Conservation (phyloP, 2,113 vertebrate genomes). For the Phocoena phocoena region DNA sequence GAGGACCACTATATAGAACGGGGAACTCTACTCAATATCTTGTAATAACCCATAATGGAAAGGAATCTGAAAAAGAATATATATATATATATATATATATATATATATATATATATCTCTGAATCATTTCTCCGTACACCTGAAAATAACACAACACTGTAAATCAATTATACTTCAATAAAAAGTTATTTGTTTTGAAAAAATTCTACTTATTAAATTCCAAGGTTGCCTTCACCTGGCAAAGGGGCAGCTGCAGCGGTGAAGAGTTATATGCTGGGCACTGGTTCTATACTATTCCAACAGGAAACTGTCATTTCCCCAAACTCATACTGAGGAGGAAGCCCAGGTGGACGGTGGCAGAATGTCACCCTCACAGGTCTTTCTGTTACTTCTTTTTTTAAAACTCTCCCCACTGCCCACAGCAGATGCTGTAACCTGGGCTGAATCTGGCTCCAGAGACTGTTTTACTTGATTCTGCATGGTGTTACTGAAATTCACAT, state of each 20-base stretch:
- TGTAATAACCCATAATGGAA: background rate
- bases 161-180: background rate
- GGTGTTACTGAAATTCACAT: background rate
- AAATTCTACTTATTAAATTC: background rate
- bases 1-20: background rate
- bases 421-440: background rate
- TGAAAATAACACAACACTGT: background rate
- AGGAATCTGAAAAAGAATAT: background rate
- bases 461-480: background rate
- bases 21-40: background rate
- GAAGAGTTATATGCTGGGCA: rapidly evolving
- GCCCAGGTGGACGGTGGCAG: rapidly evolving
- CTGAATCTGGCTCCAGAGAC: background rate
- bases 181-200: background rate
- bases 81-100: too few relatives aligned
- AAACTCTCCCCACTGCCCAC: background rate
- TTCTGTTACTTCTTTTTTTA: too few relatives aligned
- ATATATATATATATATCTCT: too few relatives aligned
- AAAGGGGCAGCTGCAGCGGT: background rate
- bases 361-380: background rate
- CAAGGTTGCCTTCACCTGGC: background rate
- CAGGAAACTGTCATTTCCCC: background rate
- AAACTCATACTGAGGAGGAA: background rate
- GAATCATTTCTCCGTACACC: background rate
- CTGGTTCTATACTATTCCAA: too few relatives aligned